Base-by-base conservation (phyloP, 2,797 vertebrate genomes). In the Pristis pectinata region DNA sequence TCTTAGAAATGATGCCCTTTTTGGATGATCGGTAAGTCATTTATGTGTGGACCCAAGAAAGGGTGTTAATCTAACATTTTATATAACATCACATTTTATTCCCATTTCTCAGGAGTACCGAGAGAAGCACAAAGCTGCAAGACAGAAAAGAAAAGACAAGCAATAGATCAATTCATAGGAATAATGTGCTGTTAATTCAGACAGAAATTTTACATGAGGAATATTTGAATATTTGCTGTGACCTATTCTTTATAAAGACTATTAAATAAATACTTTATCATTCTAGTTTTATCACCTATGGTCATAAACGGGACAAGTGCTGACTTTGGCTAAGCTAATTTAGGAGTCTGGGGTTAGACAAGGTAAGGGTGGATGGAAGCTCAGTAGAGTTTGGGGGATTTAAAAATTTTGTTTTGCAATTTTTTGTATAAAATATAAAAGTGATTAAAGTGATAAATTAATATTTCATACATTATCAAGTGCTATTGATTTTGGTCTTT, bases 81-180 rank as follows among this genome's bases (percentile, higher is more conserved):
- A n/a, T 70, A 3, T 85, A 59, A 94, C 82, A 27, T 56, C 37
- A 19, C n/a, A 61, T 34, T 77, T 95, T 95, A 95, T 95, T 61
- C 64, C 67, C 44, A 95, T 76, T 96, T 96, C 95, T 94, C 94
- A 97, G 97, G 97, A 97, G 94, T 97, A 97, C 87, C 96, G 95
- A 70, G 97, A 97, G 96, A 97, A 97, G 95, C 97, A 97, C 91
- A 97, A 97, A 95, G 97, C 97, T 95, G 97, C 97, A 76, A 97
- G 96, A 96, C 96, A 97, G 91, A 97, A 97, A 96, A 80, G 97
- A 83, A 97, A 96, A 95, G 56, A 94, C 92, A 97, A 96, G 82
- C 94, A 96, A 92, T 96, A 95, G 95, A 67, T 61, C 10, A 72
- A 2, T 83, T 82, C 49, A 74, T 7, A 19, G 61, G 74, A 79